Evolutionary conservation across 2,888 invertebrate genomes (phyloP), one percentile per base, ranked within the genome.

Genomic region (Geotrupes spiniger): DNA sequence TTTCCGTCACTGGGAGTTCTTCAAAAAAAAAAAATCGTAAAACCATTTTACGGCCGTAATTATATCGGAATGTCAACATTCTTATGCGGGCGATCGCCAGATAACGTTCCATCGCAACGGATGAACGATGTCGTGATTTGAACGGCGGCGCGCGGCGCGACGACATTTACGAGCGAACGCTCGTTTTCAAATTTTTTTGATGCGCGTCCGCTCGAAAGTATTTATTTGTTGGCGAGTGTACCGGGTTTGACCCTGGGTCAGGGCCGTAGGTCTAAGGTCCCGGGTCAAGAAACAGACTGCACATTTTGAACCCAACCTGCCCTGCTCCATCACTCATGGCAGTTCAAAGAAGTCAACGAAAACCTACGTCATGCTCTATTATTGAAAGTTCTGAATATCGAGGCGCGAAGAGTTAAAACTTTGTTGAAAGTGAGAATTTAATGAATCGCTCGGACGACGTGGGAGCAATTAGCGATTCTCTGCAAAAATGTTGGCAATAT

Each of bases 261-360:
- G 47, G 53, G 46, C 47, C 45, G 44, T 17, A 44, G 52, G 49
- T 51, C 51, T 33, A 45, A 52, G 49, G 52, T 48, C 50, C 29
- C 33, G 39, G 53, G 49, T 53, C 53, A 53, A 50, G 53, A 50
- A 53, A 42, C 47, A 50, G 52, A 41, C 42, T 51, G 48, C 45
- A 49, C 45, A 45, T 53, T 42, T 44, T 42, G 53, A 53, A 50
- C 53, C 47, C 42, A 47, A 48, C 46, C 40, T 46, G 40, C 46
- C 40, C 33, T 33, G 33, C 33, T 33, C 33, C 33, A 33, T 33
- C 33, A 15, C 33, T 33, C 33, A 33, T 33, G 14, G 11, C 14
- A 33, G 33, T 33, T 33, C 33, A 33, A 15, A 33, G 33, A 33
- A 33, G 33, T 33, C 33, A 33, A 33, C 33, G 8, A 2, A 33